These are phyloP conservation scores for Pseudomyrmex pallidus DNA, from an alignment of 1,140 invertebrate genomes.

Conservation along the genomic window DNA sequence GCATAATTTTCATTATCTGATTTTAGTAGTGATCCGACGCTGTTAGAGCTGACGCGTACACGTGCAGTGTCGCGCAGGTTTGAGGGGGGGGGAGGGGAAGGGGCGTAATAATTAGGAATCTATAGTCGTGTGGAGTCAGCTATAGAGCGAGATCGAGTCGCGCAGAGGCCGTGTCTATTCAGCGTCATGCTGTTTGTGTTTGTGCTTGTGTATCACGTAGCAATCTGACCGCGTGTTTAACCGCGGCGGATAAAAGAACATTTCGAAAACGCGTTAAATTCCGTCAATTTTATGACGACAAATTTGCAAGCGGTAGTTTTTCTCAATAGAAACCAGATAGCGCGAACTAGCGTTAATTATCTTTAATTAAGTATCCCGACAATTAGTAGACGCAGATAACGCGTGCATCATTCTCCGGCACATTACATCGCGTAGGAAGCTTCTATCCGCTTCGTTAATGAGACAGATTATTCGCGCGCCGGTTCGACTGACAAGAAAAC, in stretches of 20 bases:
- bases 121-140: constrained; percentile 82
- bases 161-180: constrained; percentile 73
- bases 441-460: constrained; percentile 75
- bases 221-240: constrained; percentile 59
- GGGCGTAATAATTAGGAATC: constrained; percentile 80
- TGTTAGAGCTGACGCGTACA: neutral
- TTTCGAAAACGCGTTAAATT: neutral
- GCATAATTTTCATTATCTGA: neutral
- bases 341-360: neutral
- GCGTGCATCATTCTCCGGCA: constrained; percentile 22
- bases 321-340: neutral
- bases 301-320: neutral
- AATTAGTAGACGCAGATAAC: constrained; percentile 51
- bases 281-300: neutral
- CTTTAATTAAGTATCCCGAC: constrained; percentile 49
- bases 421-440: constrained; percentile 59
- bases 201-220: constrained; percentile 62
- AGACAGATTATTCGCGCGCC: constrained; percentile 76
- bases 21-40: neutral
- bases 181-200: constrained; percentile 66
- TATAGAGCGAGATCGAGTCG: constrained; percentile 74
- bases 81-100: neutral
- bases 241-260: neutral
- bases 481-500: constrained; percentile 68
- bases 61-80: too few species aligned